Conservation (phyloP, 2,888 invertebrate genomes). For the Hoplodrina blanda region DNA sequence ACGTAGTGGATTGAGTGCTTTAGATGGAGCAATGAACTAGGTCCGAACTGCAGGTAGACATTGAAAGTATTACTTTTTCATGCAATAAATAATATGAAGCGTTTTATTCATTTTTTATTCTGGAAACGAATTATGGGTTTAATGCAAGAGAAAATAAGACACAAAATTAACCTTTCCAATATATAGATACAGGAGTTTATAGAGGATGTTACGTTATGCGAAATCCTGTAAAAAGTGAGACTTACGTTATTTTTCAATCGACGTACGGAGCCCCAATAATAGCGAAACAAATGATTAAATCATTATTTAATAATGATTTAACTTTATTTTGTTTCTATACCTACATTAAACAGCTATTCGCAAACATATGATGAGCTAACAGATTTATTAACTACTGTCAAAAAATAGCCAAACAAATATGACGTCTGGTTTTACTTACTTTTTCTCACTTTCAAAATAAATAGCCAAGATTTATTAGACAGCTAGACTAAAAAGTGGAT, state of each 20-base stretch:
- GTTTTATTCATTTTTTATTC: constrained; percentile 2
- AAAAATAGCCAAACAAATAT: neutral
- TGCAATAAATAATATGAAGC: constrained; percentile 15
- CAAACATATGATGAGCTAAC: too few species aligned
- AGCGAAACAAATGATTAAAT: too few species aligned
- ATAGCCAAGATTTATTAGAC: constrained; percentile 24
- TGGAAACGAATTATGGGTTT: constrained; percentile 2
- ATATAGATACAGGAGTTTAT: too few species aligned
- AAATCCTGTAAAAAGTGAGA: too few species aligned
- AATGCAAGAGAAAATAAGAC: too few species aligned
- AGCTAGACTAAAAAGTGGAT: constrained; percentile 32
- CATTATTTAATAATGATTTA: too few species aligned
- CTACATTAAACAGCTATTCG: too few species aligned
- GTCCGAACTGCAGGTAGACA: constrained; percentile 26
- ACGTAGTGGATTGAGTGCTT: constrained; percentile 36
- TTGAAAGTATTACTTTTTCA: constrained; percentile 38
- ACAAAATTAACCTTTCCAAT: too few species aligned
- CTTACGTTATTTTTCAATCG: too few species aligned
- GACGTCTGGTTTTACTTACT: constrained; percentile 2
- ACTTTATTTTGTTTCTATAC: too few species aligned
- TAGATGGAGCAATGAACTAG: constrained; percentile 58
- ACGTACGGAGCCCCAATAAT: too few species aligned
- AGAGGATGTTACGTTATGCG: too few species aligned
- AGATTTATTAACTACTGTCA: neutral
- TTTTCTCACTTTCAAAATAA: constrained; percentile 41